These are phyloP conservation scores for Babyrousa celebensis DNA, from an alignment of 2,797 vertebrate genomes.

Conservation along the genomic window DNA sequence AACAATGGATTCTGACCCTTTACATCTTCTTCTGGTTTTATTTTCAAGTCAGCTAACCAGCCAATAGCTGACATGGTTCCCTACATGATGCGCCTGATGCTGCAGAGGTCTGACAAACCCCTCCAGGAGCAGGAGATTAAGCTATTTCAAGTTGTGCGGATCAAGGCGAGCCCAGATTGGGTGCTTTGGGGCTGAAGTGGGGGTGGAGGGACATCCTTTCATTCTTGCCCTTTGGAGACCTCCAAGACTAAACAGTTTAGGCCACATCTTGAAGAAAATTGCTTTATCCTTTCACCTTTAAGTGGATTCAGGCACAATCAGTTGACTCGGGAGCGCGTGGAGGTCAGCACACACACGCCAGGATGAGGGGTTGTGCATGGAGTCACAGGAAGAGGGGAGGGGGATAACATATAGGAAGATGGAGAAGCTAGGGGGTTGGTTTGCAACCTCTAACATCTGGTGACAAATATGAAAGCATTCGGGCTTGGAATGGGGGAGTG, in stretches of 20 bases:
- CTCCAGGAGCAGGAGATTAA: constrained; percentile 81
- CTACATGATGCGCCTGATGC: constrained; percentile 85
- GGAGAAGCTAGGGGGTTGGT: constrained; percentile 75
- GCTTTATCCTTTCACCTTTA: constrained; percentile 91
- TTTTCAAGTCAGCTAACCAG: constrained; percentile 86
- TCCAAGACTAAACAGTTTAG: constrained; percentile 90
- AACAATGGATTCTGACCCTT: constrained; percentile 88
- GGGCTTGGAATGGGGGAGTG: constrained; percentile 75
- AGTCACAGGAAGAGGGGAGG: constrained; percentile 22
- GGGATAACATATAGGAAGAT: constrained; percentile 82
- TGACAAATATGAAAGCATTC: constrained; percentile 74
- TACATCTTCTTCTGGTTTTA: constrained; percentile 1
- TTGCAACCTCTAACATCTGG: constrained; percentile 90
- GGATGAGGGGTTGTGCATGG: constrained; percentile 22
- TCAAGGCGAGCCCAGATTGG: constrained; percentile 77
- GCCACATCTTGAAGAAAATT: constrained; percentile 90
- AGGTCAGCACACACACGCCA: constrained; percentile 88
- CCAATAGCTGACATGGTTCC: constrained; percentile 84
- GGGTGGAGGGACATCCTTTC: constrained; percentile 83
- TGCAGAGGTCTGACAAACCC: constrained; percentile 77
- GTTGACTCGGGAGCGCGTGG: constrained; percentile 89
- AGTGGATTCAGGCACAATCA: constrained; percentile 90
- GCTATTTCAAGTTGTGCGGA: constrained; percentile 86
- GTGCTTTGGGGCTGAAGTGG: constrained; percentile 60
- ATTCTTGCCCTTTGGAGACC: constrained; percentile 89